A percentile compares a stretch with the other conserved stretches of the same genome.
phyloP scores from a whole-genome alignment of 1,140 invertebrate genomes.

The Ceratitis capitata region DNA sequence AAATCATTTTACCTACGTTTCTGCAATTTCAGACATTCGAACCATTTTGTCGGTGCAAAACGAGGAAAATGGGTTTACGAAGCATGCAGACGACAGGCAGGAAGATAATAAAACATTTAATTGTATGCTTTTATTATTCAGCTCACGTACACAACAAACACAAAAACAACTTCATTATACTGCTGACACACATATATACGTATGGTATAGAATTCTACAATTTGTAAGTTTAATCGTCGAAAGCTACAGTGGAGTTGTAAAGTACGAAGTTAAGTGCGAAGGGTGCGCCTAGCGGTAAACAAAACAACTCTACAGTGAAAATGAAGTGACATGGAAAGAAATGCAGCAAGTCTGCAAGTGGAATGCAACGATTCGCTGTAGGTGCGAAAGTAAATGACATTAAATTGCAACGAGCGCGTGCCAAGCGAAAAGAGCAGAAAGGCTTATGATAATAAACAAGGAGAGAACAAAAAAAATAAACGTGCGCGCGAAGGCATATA shows the following conservation, averaged over 20 bases:
- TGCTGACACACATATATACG: not conserved
- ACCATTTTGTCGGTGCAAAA: not conserved
- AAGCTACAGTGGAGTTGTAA: not conserved
- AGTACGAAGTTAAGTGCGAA: not conserved
- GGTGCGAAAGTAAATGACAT: slow-evolving; percentile 2
- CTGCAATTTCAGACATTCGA: not conserved
- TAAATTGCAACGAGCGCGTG: slow-evolving; percentile 15
- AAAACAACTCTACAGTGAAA: not conserved
- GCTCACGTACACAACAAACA: not conserved
- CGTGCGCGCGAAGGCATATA: not conserved
- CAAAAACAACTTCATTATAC: not conserved
- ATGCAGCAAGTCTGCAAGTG: not conserved
- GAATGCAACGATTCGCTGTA: not conserved
- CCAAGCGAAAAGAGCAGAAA: not conserved
- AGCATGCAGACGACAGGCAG: not conserved
- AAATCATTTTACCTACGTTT: slow-evolving; percentile 3
- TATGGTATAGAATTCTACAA: not conserved
- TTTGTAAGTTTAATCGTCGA: not conserved
- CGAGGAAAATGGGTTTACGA: not conserved
- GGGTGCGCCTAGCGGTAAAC: too few relatives aligned
- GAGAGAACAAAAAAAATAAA: not conserved
- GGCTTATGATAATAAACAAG: not conserved
- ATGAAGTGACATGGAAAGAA: not conserved
- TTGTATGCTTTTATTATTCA: slow-evolving; percentile 22
- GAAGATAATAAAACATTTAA: not conserved